Conservation (phyloP, 1,140 invertebrate species). For the Drosophila nasuta region DNA sequence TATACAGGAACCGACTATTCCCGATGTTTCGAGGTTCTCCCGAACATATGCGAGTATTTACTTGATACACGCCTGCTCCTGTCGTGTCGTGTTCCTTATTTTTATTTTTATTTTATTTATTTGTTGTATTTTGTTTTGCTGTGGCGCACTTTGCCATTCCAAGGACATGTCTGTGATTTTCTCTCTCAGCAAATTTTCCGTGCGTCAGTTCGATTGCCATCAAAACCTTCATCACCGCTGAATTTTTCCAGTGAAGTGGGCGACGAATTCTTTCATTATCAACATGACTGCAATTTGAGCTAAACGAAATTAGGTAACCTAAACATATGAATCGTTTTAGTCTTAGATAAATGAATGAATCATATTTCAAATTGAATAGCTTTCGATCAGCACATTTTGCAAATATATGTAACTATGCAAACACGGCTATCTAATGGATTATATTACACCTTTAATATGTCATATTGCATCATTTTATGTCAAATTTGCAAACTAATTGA, state of each 20-base stretch:
- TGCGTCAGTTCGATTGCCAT: slow-evolving; percentile 61
- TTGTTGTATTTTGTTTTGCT: slow-evolving; percentile 12
- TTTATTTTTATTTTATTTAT: slow-evolving; percentile 10
- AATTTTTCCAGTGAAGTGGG: slow-evolving; percentile 8
- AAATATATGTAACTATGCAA: background rate
- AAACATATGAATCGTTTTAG: background rate
- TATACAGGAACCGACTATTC: slow-evolving; percentile 24
- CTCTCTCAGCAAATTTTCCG: slow-evolving; percentile 42
- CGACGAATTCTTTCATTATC: slow-evolving; percentile 23
- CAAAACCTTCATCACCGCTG: slow-evolving; percentile 8
- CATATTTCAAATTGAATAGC: background rate
- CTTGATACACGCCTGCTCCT: background rate
- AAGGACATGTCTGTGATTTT: slow-evolving; percentile 70
- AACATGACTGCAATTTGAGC: slow-evolving; percentile 1
- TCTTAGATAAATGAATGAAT: slow-evolving; percentile 8
- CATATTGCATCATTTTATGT: slow-evolving; percentile 62
- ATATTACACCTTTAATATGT: slow-evolving; percentile 35
- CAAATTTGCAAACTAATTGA: slow-evolving; percentile 16
- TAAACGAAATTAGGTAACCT: background rate
- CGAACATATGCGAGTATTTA: slow-evolving; percentile 15
- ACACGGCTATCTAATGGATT: slow-evolving; percentile 1
- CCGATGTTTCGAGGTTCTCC: slow-evolving; percentile 12
- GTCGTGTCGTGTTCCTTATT: background rate
- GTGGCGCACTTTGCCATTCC: slow-evolving; percentile 68
- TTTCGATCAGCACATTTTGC: slow-evolving; percentile 3